These are phyloP conservation scores for Spheniscus mendiculus DNA, from an alignment of 2,113 vertebrate species.

Conservation along the genomic window DNA sequence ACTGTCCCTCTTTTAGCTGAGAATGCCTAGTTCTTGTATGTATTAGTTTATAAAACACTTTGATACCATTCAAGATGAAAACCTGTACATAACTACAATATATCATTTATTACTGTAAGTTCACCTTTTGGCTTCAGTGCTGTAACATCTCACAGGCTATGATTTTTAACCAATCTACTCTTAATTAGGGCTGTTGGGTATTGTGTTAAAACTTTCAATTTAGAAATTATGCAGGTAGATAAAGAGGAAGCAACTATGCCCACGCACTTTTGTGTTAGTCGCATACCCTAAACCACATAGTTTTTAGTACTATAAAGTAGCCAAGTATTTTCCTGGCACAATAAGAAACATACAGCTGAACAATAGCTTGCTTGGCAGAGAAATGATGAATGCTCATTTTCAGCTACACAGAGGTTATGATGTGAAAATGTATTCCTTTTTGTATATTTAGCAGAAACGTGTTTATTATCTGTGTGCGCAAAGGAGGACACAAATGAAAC, in stretches of 20 bases:
- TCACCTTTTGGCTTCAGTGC: background rate
- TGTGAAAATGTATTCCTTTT: background rate
- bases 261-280: background rate
- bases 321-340: background rate
- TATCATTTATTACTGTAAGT: background rate
- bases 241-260: background rate
- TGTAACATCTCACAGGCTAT: background rate
- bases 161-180: background rate
- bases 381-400: background rate
- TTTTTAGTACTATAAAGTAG: background rate
- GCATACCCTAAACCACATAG: background rate
- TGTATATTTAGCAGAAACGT: background rate
- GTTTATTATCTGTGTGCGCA: background rate
- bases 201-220: background rate
- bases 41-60: background rate
- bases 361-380: background rate
- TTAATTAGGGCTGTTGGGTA: background rate
- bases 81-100: background rate
- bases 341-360: background rate
- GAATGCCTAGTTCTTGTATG: background rate
- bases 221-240: background rate
- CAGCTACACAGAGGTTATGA: background rate
- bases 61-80: background rate
- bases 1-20: background rate
- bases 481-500: background rate